Evolutionary conservation across 2,888 invertebrate genomes (phyloP), one percentile per base, ranked within the genome.

Genomic region (Hemicrepidius hirtus): DNA sequence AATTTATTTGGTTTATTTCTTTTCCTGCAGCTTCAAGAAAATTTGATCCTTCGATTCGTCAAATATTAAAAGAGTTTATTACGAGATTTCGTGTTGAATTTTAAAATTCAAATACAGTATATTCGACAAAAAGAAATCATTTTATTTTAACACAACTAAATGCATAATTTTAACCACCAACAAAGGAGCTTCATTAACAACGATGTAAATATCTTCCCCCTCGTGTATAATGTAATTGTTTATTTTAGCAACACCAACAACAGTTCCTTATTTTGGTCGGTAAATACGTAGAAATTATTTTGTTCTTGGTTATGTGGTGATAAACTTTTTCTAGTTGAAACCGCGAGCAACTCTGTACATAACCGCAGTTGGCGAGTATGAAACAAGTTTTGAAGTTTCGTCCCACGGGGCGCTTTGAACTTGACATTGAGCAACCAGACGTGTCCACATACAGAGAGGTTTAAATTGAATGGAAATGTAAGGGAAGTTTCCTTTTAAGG

Each of bases 1-100:
- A 46, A 63, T 72, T 67, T 67, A 71, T 71, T 66, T 66, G 50
- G 65, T 71, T 66, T 71, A 71, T 71, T 71, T 37, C 60, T 60
- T 66, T 66, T 62, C 35, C 49, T 53, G 21, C 46, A 69, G 37
- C 57, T 63, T 35, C 20, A 37, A 41, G 53, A 68, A 62, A 64
- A 65, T 65, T 64, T 59, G 64, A 70, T 70, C 55, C 57, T 64
- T 21, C 49, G 50, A 44, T 40, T 66, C 66, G 40, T 41, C 55
- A 41, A 55, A 55, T 66, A 66, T 66, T 66, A 66, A 64, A 64
- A 40, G 40, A 40, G 50, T 40, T 64, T 62, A 62, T 53, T 53
- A 53, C 28, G 32, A 46, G 46, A 62, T 46, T 62, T 62, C 32
- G 44, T n/a, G 28, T 44, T 21, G 62, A 62, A 62, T 46, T 41